Evolutionary conservation across 1,140 invertebrate genomes (phyloP).

Genomic region (Portunus trituberculatus): DNA sequence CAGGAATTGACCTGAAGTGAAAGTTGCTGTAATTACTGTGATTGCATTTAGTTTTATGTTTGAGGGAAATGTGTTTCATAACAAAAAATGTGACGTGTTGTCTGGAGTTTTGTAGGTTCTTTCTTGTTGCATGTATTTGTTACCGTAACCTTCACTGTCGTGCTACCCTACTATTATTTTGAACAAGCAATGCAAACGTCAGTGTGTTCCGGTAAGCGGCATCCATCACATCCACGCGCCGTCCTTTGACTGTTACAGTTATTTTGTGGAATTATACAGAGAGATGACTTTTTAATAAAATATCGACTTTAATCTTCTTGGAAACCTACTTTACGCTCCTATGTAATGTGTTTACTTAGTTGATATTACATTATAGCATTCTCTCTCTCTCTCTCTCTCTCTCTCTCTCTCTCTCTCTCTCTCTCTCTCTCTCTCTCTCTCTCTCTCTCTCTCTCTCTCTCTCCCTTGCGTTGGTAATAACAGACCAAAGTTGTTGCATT

Average conservation of each 20-base stretch:
- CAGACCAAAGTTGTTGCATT: not conserved
- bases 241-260: not conserved
- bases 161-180: no score
- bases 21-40: not conserved
- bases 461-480: not conserved
- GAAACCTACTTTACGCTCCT: not conserved
- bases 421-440: slow-evolving; percentile 17
- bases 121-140: no score
- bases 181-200: no score
- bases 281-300: no score
- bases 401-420: not conserved
- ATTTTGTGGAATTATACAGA: not conserved
- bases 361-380: not conserved
- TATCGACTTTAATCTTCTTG: not conserved
- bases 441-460: slow-evolving; percentile 5
- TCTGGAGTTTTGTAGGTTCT: no score
- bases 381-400: no score
- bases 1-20: not conserved
- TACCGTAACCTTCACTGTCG: no score
- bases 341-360: not conserved
- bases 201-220: not conserved
- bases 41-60: no score
- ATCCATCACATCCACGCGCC: not conserved
- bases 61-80: no score
- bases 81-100: no score